phyloP scores from a whole-genome alignment of 2,797 vertebrate genomes.

The Peromyscus melanophrys region DNA sequence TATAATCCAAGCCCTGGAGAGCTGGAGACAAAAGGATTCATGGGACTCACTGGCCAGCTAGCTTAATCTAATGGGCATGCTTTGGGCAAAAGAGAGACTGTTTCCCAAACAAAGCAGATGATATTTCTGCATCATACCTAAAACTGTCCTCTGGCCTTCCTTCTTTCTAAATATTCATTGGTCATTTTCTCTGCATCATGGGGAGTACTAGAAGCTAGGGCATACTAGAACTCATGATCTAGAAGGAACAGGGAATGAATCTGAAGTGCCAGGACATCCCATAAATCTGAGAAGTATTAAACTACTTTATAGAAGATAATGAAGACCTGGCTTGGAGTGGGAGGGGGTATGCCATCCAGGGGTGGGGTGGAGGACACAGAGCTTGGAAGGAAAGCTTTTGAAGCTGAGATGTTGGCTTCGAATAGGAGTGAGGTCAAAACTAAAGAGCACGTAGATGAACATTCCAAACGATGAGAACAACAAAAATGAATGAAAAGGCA shows the following conservation, averaged over 20 bases:
- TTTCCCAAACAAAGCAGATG: not conserved
- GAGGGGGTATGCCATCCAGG: accelerated
- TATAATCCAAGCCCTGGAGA: not conserved
- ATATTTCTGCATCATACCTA: too few relatives aligned
- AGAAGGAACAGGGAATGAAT: not conserved
- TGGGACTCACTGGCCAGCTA: not conserved
- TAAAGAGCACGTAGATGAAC: not conserved
- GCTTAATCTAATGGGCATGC: not conserved
- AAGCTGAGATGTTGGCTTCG: not conserved
- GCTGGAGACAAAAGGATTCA: not conserved
- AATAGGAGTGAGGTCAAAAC: not conserved
- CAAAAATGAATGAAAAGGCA: not conserved
- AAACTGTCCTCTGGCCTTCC: not conserved
- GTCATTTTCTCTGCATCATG: not conserved
- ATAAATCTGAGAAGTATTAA: not conserved
- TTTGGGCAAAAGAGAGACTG: not conserved
- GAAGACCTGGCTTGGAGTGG: not conserved
- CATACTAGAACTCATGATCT: not conserved
- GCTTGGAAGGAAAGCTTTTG: not conserved
- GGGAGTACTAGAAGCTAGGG: not conserved
- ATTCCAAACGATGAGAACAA: not conserved
- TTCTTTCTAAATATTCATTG: not conserved
- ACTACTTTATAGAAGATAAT: not conserved
- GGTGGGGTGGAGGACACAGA: accelerated
- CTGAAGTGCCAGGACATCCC: not conserved